Evolutionary conservation across 2,888 invertebrate species (phyloP).

Genomic region (Automeris io): DNA sequence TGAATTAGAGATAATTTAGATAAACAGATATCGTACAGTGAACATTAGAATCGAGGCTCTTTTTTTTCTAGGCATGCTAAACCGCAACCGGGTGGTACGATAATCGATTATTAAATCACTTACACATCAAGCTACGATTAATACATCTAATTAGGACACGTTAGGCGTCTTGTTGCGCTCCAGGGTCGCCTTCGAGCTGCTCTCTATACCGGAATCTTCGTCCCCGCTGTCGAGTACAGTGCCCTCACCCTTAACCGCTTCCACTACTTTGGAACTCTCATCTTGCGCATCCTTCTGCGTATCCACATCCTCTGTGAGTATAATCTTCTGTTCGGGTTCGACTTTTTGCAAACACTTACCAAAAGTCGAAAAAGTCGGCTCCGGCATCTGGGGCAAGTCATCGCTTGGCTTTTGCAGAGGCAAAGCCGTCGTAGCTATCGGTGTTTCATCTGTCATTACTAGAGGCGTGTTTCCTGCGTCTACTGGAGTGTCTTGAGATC

Average conservation of each 20-base stretch:
- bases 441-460: constrained; percentile 66
- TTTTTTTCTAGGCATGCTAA: too few relatives aligned
- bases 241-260: constrained; percentile 73
- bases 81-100: too few relatives aligned
- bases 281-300: constrained; percentile 29
- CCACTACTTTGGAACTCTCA: constrained; percentile 41
- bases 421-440: constrained; percentile 42
- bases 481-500: constrained; percentile 20
- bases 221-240: constrained; percentile 80
- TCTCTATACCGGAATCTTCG: constrained; percentile 81
- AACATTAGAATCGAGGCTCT: too few relatives aligned
- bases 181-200: constrained; percentile 76
- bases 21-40: too few relatives aligned
- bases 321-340: constrained; percentile 46
- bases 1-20: too few relatives aligned
- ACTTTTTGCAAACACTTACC: constrained; percentile 61
- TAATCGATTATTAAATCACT: too few relatives aligned
- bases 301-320: constrained; percentile 37
- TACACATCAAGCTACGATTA: constrained; percentile 15
- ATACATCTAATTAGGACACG: constrained; percentile 36
- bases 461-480: constrained; percentile 36
- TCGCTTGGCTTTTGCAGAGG: constrained; percentile 41
- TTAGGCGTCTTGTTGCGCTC: constrained; percentile 63
- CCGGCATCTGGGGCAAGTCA: constrained; percentile 38
- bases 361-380: constrained; percentile 78